phyloP scores from a whole-genome alignment of 2,888 invertebrate genomes.

The Caenorhabditis macrosperma region DNA sequence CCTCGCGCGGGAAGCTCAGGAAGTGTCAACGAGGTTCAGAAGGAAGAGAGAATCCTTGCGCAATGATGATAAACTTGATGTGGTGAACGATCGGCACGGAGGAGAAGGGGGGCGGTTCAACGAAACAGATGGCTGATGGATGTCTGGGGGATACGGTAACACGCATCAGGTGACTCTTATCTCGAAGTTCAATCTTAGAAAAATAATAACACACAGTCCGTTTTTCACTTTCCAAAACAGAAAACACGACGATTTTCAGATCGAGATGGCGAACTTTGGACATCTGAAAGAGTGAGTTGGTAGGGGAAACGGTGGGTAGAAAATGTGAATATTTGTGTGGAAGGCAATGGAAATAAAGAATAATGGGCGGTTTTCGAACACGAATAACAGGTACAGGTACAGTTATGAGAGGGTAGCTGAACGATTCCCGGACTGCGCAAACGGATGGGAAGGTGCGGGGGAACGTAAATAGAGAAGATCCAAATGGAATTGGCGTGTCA shows the following conservation, averaged over 20 bases:
- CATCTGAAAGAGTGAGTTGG: slow-evolving; percentile 7
- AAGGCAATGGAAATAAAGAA: slow-evolving; percentile 15
- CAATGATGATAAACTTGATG: slow-evolving; percentile 5
- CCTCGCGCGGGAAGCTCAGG: not conserved
- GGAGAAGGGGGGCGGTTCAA: slow-evolving; percentile 30
- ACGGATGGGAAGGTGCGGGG: not conserved
- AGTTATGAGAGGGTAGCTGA: not conserved
- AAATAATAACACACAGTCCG: slow-evolving; percentile 32
- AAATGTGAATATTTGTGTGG: slow-evolving; percentile 27
- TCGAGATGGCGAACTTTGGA: not conserved
- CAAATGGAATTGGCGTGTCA: slow-evolving; percentile 18
- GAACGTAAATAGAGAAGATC: slow-evolving; percentile 44
- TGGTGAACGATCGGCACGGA: not conserved
- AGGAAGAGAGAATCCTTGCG: not conserved
- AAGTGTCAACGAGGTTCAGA: not conserved
- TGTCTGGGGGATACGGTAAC: slow-evolving; percentile 26
- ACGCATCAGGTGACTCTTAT: slow-evolving; percentile 31
- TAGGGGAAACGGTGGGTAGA: slow-evolving; percentile 14
- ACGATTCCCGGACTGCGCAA: slow-evolving; percentile 14
- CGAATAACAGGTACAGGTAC: slow-evolving; percentile 18
- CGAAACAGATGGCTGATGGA: slow-evolving; percentile 8
- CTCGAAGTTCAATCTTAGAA: slow-evolving; percentile 21
- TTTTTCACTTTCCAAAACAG: not conserved
- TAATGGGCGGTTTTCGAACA: slow-evolving; percentile 20
- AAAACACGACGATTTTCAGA: slow-evolving; percentile 19